Evolutionary conservation across 64 coral and sea anemone species (phyloP), one percentile per base, ranked within the genome.

Genomic region (Orbicella faveolata): DNA sequence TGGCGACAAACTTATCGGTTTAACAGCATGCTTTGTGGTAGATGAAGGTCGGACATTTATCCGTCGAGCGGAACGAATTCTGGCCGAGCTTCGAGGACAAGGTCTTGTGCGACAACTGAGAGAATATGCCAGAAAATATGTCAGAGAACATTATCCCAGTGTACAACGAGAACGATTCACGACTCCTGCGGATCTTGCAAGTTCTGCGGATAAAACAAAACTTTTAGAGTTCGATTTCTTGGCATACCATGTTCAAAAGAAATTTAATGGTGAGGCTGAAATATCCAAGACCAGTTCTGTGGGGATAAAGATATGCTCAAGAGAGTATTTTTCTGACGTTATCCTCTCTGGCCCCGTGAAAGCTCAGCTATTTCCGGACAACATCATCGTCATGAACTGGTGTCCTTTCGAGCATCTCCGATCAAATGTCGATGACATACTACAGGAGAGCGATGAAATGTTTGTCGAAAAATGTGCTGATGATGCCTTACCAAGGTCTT

Each of bases 361-460:
- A 0, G 55, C 44, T 9, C 15, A 18, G 2, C 92, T 89, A 1
- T 93, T 93, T 37, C 73, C 70, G 30, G 75, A 65, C 4, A 54
- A 68, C 39, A 15, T 89, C 8, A 54, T 63, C 21, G 34, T 89
- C 10, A 39, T 89, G 6, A n/a, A 83, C 35, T 89, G 78, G 12
- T 70, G 88, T 18, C 78, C 79, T n/a, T 93, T 84, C 52, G 87
- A 62, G 6, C 76, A 36, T 54, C 64, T 89, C 2, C 87, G 79
- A 20, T 63, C n/a, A 7, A 93, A 93, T 70, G n/a, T 93, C 36
- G 78, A 93, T 75, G 26, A 73, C 33, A 89, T 93, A 14, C 30
- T 93, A 9, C n/a, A 65, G 41, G 87, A 93, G 18, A 41, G 59
- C 41, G 87, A 89, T 53, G 73, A 70, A 35, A 14, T 93, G 34